A percentile compares a stretch with the other conserved stretches of the same genome.
Conservation (phyloP, 2,797 vertebrate genomes). For the Sphaeramia orbicularis region DNA sequence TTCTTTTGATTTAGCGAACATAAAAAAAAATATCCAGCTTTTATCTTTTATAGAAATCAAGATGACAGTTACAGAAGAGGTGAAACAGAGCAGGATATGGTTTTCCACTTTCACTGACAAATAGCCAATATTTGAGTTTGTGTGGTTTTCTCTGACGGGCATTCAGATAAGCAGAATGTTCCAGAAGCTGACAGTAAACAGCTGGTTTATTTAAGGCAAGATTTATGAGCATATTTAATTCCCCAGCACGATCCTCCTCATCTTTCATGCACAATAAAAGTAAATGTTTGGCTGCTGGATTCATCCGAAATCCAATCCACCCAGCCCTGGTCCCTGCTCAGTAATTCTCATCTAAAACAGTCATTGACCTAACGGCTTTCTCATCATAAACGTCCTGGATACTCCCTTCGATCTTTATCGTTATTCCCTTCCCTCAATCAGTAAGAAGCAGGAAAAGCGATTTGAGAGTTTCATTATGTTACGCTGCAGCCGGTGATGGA, state of each 20-base stretch:
- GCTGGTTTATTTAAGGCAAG: not conserved
- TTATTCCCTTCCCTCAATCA: conserved; percentile 58
- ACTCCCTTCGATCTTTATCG: conserved; percentile 23
- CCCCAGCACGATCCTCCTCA: conserved; percentile 1
- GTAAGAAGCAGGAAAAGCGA: conserved; percentile 38
- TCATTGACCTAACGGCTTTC: not conserved
- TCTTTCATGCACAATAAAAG: conserved; percentile 10
- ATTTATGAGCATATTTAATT: conserved; percentile 16
- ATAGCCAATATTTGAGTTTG: not conserved
- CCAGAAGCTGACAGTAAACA: not conserved
- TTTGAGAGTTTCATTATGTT: conserved; percentile 41
- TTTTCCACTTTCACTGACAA: no score
- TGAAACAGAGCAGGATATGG: no score
- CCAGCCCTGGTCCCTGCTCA: conserved; percentile 5
- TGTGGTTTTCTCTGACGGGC: conserved; percentile 8
- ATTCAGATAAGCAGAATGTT: not conserved
- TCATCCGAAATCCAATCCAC: conserved; percentile 21
- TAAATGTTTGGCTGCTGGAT: conserved; percentile 18
- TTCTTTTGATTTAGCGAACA: no score
- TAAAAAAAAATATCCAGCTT: no score
- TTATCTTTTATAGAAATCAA: no score
- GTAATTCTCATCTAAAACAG: conserved; percentile 14
- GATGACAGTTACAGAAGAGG: no score
- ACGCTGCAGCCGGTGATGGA: conserved; percentile 46
- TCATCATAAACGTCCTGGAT: conserved; percentile 33